A percentile compares a stretch with the other conserved stretches of the same genome.
Evolutionary conservation across 2,888 invertebrate genomes (phyloP).

Genomic region (Drosophila ochracea): DNA sequence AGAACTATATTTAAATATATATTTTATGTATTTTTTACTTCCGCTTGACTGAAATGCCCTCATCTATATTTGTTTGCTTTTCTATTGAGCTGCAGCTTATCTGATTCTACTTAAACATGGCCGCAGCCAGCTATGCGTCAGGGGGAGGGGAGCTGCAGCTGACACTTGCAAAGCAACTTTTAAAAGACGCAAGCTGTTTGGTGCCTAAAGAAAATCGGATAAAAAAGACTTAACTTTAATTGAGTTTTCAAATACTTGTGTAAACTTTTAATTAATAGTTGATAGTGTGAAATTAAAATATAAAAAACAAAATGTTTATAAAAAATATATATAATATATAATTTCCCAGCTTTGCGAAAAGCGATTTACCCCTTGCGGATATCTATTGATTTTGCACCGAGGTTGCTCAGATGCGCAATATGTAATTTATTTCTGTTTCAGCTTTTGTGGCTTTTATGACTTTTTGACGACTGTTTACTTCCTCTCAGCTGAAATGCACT

Average conservation of each 20-base stretch:
- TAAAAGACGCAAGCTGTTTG: background rate
- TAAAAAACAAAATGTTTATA: background rate
- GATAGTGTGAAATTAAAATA: background rate
- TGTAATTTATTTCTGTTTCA: background rate
- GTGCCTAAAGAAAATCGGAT: background rate
- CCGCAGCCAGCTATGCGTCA: background rate
- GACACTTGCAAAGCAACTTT: background rate
- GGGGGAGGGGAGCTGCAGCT: background rate
- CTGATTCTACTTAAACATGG: background rate
- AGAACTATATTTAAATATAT: too few relatives aligned
- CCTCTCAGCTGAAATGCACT: conserved; percentile 57
- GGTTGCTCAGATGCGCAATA: conserved; percentile 11
- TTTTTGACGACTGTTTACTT: conserved; percentile 45
- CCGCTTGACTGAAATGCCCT: background rate
- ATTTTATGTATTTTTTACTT: background rate
- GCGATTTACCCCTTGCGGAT: background rate
- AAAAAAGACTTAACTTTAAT: background rate
- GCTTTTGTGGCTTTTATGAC: conserved; percentile 3
- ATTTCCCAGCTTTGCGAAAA: background rate
- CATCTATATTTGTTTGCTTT: background rate
- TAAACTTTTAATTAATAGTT: too few relatives aligned
- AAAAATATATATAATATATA: background rate
- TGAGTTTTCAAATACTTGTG: too few relatives aligned
- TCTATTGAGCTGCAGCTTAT: background rate
- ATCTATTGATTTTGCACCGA: background rate